Conservation (phyloP, 1,140 invertebrate genomes). For the Nasonia longicornis region DNA sequence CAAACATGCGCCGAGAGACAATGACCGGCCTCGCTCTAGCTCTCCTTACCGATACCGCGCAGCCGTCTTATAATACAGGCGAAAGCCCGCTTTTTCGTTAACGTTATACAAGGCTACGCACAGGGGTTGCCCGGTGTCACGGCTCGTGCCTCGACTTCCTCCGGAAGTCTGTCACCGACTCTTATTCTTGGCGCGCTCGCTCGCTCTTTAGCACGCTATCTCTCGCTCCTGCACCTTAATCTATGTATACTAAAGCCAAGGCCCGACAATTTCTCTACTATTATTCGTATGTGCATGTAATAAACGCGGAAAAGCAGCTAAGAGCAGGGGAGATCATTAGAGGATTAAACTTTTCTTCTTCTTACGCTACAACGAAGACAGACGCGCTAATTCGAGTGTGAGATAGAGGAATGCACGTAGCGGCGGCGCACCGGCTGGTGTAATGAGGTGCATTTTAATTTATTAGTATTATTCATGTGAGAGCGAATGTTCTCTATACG, state of each 20-base stretch:
- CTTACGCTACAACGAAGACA: neutral
- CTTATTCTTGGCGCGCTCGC: neutral
- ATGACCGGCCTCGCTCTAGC: neutral
- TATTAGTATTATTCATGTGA: conserved; percentile 7
- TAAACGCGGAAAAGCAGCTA: conserved; percentile 10
- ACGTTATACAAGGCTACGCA: conserved; percentile 46
- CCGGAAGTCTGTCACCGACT: conserved; percentile 44
- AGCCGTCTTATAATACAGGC: neutral
- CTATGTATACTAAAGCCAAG: neutral
- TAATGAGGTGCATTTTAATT: conserved; percentile 8
- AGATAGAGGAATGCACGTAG: neutral
- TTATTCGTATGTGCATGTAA: neutral
- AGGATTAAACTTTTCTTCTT: neutral
- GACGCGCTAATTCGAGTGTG: neutral
- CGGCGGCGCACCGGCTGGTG: neutral
- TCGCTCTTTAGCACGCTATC: neutral
- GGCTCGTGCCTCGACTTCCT: conserved; percentile 45
- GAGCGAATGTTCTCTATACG: neutral
- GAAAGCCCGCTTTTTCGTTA: conserved; percentile 33
- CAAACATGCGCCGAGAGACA: neutral
- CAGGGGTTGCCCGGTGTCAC: conserved; percentile 28
- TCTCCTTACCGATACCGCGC: conserved; percentile 5
- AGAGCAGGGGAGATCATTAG: neutral
- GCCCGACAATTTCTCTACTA: neutral
- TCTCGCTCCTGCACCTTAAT: neutral